Evolutionary conservation across 2,888 invertebrate species (phyloP).

Genomic region (Tridacna crocea): DNA sequence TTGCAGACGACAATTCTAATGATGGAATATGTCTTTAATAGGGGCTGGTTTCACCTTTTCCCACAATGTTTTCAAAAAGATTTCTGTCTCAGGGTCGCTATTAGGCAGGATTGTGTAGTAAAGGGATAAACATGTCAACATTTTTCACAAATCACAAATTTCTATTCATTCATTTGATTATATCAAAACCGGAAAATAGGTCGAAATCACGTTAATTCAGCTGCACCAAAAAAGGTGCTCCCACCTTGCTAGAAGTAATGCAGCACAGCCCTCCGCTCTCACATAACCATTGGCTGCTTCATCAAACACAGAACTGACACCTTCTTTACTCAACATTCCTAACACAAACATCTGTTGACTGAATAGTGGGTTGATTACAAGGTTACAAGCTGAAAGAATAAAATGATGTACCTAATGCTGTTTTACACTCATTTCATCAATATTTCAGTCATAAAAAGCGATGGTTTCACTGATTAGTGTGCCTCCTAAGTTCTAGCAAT

Average conservation of each 20-base stretch:
- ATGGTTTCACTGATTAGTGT: too few species aligned
- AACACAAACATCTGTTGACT: conserved; percentile 96
- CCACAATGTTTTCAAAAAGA: background rate
- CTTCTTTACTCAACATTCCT: conserved; percentile 94
- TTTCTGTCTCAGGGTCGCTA: background rate
- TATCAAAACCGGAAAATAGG: too few species aligned
- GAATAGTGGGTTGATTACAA: conserved; percentile 67
- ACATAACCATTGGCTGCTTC: conserved; percentile 84
- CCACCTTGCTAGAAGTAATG: conserved; percentile 66
- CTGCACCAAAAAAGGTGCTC: too few species aligned
- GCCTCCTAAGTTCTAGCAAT: too few species aligned
- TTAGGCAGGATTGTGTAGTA: background rate
- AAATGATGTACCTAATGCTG: too few species aligned
- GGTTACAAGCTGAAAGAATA: conserved; percentile 60
- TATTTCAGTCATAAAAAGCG: too few species aligned
- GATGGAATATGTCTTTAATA: too few species aligned
- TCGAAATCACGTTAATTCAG: too few species aligned
- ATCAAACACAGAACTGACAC: conserved; percentile 96
- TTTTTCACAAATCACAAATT: too few species aligned
- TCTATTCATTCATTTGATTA: too few species aligned
- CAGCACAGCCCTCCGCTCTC: conserved; percentile 68
- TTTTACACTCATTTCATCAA: too few species aligned
- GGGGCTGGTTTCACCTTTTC: background rate
- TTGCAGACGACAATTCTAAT: too few species aligned
- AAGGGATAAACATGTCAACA: background rate